Evolutionary conservation across 2,113 vertebrate genomes (phyloP), one percentile per base, ranked within the genome.

Genomic region (Colaptes auratus): DNA sequence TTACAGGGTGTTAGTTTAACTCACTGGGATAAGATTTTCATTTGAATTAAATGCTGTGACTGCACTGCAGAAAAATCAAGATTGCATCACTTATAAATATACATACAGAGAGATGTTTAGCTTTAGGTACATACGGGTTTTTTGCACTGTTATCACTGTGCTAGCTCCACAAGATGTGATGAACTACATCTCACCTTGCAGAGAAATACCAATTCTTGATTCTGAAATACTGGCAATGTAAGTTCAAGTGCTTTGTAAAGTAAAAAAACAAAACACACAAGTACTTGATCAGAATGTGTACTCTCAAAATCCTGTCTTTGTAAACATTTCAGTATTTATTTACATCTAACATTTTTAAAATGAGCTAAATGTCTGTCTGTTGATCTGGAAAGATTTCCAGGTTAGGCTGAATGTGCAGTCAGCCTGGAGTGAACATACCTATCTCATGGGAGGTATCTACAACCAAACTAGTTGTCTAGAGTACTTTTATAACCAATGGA

Each of bases 1-100:
- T 88, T 92, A 74, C 48, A 73, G 42, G 71, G 25, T 42, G 60
- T 85, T 95, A 89, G 75, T 71, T 96, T 82, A 80, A 82, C 52
- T 94, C 25, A 28, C 36, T 24, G 46, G 42, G 52, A 91, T 63
- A 84, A 82, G 46, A 35, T 59, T 89, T 91, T 87, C 59, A 56
- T 95, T 87, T 81, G 82, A 87, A 74, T 80, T 89, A 71, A 91
- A 80, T 14, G 20, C 1, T 88, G 31, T 36, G 44, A 39, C 36
- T 75, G 20, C 12, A 58, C 3, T 9, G 17, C 20, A 74, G 65
- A 53, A 92, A 64, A 95, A 66, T 13, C 12, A 50, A 64, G 72
- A 52, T 56, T 28, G 6, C 21, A 67, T 64, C 5, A 48, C 66
- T 83, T 80, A 59, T 56, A 83, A 50, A 63, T 9, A 79, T 19